These are phyloP conservation scores for Ranitomeya imitator DNA, from an alignment of 2,113 vertebrate genomes.

Conservation along the genomic window DNA sequence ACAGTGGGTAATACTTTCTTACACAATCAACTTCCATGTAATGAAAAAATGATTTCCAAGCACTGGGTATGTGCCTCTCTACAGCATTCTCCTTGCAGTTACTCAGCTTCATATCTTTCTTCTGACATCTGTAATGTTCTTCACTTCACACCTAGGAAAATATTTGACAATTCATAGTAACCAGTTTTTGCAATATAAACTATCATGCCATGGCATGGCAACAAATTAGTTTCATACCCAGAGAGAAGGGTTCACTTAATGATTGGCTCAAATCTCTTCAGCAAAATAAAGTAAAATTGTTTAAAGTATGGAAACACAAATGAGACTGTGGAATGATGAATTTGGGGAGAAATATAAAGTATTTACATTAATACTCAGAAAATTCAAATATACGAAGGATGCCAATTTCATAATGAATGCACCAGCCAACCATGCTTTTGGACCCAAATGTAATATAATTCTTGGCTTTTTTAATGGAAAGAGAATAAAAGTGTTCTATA, in stretches of 20 bases:
- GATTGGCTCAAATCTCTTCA: slow-evolving; percentile 1
- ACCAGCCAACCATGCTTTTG: not conserved
- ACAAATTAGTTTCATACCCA: slow-evolving; percentile 46
- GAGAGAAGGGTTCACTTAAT: slow-evolving; percentile 35
- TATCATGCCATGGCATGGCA: slow-evolving; percentile 38
- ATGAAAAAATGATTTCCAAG: slow-evolving; percentile 89
- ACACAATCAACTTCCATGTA: slow-evolving; percentile 84
- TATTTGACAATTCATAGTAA: slow-evolving; percentile 82
- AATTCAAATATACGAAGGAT: slow-evolving; percentile 24
- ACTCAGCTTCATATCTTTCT: slow-evolving; percentile 83
- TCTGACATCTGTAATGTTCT: slow-evolving; percentile 93
- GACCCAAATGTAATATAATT: not conserved
- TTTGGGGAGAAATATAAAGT: not conserved
- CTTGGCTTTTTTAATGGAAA: not conserved
- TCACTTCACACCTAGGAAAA: slow-evolving; percentile 85
- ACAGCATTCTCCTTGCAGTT: slow-evolving; percentile 88
- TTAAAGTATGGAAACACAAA: slow-evolving; percentile 23
- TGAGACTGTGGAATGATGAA: slow-evolving; percentile 6
- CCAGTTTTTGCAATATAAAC: slow-evolving; percentile 61
- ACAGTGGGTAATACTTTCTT: slow-evolving; percentile 84
- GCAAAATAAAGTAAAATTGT: slow-evolving; percentile 15
- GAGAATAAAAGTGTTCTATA: not conserved
- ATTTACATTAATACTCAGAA: slow-evolving; percentile 21
- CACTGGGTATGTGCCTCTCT: slow-evolving; percentile 83
- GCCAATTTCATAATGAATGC: slow-evolving; percentile 14